Evolutionary conservation across 2,797 vertebrate species (phyloP), one percentile per base, ranked within the genome.

Genomic region (Oryzias sinensis): DNA sequence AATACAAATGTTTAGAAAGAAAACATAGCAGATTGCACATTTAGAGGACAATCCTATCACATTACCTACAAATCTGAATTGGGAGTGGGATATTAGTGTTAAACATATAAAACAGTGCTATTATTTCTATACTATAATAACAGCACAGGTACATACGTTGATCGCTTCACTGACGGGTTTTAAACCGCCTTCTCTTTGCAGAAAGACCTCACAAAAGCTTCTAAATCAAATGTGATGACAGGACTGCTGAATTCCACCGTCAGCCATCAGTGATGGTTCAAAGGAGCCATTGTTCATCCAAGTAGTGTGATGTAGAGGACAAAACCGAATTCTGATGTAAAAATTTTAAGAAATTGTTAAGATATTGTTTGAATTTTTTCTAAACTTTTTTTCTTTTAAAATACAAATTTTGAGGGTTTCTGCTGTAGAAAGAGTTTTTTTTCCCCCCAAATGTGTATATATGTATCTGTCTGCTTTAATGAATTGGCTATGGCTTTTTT

Each of bases 241-340:
- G 85, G 76, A 24, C n/a, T 94, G 71, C 89, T 99, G 57, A 98
- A 97, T 90, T 99, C 96, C 20, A 99, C 96, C 0, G 74, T 92
- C 75, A 76, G 87, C 41, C 80, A 76, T 2, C 83, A 91, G 18
- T 84, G 79, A 88, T 1, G 27, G 5, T 41, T 22, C 18, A 4
- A 8, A 43, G 22, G 43, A 29, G 43, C 61, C 2, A 48, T 43
- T 20, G 5, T 27, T 50, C 41, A 0, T 29, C 48, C 58, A 54
- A 3, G 29, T 41, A 27, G 16, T 67, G 40, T 42, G 22, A 13
- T 47, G 29, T 64, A 4, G 16, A 56, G 51, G 60, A 56, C 51
- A 61, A 56, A 17, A 70, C 49, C 59, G 64, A 74, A 40, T 47
- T 44, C 69, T 3, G n/a, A 42, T 74, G 63, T 75, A 49, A 64